A percentile compares a stretch with the other conserved stretches of the same genome.
These are phyloP conservation scores for Theretra japonica DNA, from an alignment of 2,888 invertebrate species.

Conservation along the genomic window DNA sequence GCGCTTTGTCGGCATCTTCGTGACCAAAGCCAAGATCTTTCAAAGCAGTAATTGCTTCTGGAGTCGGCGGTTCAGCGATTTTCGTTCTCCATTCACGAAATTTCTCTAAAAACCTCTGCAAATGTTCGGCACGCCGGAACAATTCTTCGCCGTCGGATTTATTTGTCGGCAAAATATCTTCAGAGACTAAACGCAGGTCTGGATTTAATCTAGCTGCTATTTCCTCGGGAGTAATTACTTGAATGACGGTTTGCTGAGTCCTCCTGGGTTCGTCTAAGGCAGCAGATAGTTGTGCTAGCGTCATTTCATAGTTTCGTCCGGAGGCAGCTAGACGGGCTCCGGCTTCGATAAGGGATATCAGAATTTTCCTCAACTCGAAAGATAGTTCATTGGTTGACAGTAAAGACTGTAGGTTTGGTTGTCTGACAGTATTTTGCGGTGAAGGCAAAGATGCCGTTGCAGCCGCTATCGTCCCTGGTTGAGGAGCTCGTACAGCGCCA, in stretches of 20 bases:
- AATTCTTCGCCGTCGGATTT: constrained; percentile 47
- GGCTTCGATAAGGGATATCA: constrained; percentile 77
- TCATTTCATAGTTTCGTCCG: constrained; percentile 71
- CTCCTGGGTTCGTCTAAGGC: constrained; percentile 70
- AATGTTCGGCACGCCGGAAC: constrained; percentile 67
- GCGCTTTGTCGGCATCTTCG: constrained; percentile 68
- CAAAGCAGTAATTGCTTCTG: constrained; percentile 63
- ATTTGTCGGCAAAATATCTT: constrained; percentile 36
- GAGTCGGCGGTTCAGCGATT: constrained; percentile 66
- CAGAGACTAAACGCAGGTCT: constrained; percentile 39
- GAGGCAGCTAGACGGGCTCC: constrained; percentile 75
- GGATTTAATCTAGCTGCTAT: constrained; percentile 63
- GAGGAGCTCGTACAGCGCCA: constrained; percentile 73
- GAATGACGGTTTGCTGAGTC: constrained; percentile 55
- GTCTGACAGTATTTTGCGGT: constrained; percentile 61
- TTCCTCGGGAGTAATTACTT: constrained; percentile 75
- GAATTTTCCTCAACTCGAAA: constrained; percentile 70
- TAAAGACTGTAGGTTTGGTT: constrained; percentile 75
- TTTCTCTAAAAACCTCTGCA: constrained; percentile 72
- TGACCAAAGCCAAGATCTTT: constrained; percentile 68
- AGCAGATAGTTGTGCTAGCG: constrained; percentile 67
- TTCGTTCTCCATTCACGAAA: constrained; percentile 70
- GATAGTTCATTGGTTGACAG: constrained; percentile 77
- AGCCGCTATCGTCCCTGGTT: constrained; percentile 69
- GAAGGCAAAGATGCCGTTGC: constrained; percentile 72